Evolutionary conservation across 2,888 invertebrate genomes (phyloP), one percentile per base, ranked within the genome.

Genomic region (Euzetes globulus): DNA sequence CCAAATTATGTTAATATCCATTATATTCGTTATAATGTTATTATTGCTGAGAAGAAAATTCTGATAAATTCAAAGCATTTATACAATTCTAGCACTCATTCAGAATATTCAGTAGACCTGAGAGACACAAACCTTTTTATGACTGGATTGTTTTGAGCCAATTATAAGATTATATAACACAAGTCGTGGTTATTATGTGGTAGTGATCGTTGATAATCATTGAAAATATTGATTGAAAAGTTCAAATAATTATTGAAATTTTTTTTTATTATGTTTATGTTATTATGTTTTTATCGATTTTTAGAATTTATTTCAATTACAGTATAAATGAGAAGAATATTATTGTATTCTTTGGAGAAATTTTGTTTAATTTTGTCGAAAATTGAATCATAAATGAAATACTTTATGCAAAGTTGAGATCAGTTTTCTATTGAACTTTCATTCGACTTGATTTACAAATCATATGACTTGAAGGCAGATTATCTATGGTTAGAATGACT

Each of bases 1-100:
- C n/a, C 29, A 60, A 58, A 65, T 65, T 65, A 65, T 65, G 63
- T 33, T n/a, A 65, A 65, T 65, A 60, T 65, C 0, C 29, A 19
- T 65, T 7, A 60, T 60, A 60, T 60, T 29, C 22, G 27, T 17
- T 22, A 60, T 33, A 60, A 27, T 58, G 52, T 55, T 55, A 55
- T 13, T 55, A 19, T 55, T 9, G 4, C 50, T 50, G 50, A 50
- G 19, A 19, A 50, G n/a, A 50, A n/a, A 50, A n/a, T 50, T 55
- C 22, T 55, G 55, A 55, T 55, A 58, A 58, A 22, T 11, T 27
- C 9, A 58, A 17, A 22, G 15, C 27, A 27, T 27, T 58, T 29
- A 58, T 13, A 17, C 29, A 13, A 7, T 27, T 29, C 4, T 15
- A 29, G 25, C 17, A 55, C 25, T 55, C 55, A 55, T 22, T 55